Percentiles rank a stretch among this genome's conserved stretches.
Evolutionary conservation across 2,797 vertebrate species (phyloP).

Genomic region (Peromyscus aztecus): DNA sequence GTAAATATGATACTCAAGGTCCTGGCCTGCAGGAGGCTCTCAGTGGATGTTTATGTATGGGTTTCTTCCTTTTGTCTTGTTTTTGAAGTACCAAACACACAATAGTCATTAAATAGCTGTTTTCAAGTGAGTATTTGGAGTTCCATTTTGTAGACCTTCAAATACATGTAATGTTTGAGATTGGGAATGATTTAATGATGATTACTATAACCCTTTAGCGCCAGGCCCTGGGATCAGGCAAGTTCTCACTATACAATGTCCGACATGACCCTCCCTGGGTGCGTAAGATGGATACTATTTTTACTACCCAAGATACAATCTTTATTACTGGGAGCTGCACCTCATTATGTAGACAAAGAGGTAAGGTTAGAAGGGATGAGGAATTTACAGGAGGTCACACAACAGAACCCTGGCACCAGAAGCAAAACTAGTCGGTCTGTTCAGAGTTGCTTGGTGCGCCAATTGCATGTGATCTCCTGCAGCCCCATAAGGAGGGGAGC

Average conservation of each 20-base stretch:
- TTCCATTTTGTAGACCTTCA: slow-evolving; percentile 26
- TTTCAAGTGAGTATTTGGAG: slow-evolving; percentile 1
- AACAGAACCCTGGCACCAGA: not conserved
- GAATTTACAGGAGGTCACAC: not conserved
- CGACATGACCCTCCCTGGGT: not conserved
- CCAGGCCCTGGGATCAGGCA: not conserved
- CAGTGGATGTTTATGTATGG: not conserved
- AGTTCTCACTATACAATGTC: not conserved
- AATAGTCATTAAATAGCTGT: not conserved
- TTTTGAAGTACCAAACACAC: not conserved
- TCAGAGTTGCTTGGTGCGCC: not conserved
- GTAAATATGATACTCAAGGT: not conserved
- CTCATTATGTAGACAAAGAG: not conserved
- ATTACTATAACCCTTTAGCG: not conserved
- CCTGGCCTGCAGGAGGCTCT: not conserved
- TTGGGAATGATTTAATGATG: not conserved
- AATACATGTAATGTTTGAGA: not conserved
- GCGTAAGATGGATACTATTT: not conserved
- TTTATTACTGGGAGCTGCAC: not conserved
- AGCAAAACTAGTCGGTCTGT: not conserved
- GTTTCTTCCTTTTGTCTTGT: not conserved
- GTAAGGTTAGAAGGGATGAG: not conserved
- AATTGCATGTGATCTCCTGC: not conserved
- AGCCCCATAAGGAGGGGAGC: not conserved
- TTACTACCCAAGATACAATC: not conserved